Evolutionary conservation across 2,797 vertebrate genomes (phyloP), one percentile per base, ranked within the genome.

Genomic region (Acanthiza pusilla): DNA sequence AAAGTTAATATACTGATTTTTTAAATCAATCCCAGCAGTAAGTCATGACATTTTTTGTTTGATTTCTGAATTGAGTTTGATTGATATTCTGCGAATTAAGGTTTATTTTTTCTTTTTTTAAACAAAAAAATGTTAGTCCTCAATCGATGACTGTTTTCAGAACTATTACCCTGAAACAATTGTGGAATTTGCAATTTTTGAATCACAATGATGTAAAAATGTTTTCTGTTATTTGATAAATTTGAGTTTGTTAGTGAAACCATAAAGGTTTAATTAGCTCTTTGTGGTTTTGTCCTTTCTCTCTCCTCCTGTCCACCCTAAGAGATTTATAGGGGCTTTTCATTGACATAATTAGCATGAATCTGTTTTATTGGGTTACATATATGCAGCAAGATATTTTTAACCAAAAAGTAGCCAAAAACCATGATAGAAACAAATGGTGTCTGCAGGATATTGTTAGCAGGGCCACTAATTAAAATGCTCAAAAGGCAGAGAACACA

Each of bases 401-500:
- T 91, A 96, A 95, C 92, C 3, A 19, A 93, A 95, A 95, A 95
- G 92, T 80, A 97, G 85, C 82, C 91, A 77, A 96, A 97, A 96
- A 72, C 48, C 87, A 79, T 25, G 70, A 96, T 95, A 87, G 88
- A 97, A 97, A 97, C 91, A 96, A 97, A 97, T 96, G 93, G 97
- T 95, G 95, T 88, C 93, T 86, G 93, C 79, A 95, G 92, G 96
- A 95, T 94, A 93, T 96, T 96, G 89, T 93, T 95, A 94, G 63
- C 74, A 88, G 90, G 89, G 89, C 19, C 74, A 89, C 93, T 97
- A 95, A 96, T 96, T 96, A 97, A 97, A 97, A 96, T 63, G 79
- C 96, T 97, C 93, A 96, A 96, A 96, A 96, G 97, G 86, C 92
- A 96, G 96, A 96, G 94, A 93, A 94, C 89, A 94, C 92, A 97